phyloP scores from a whole-genome alignment of 2,797 vertebrate genomes.

The Poeciliopsis gracilis region DNA sequence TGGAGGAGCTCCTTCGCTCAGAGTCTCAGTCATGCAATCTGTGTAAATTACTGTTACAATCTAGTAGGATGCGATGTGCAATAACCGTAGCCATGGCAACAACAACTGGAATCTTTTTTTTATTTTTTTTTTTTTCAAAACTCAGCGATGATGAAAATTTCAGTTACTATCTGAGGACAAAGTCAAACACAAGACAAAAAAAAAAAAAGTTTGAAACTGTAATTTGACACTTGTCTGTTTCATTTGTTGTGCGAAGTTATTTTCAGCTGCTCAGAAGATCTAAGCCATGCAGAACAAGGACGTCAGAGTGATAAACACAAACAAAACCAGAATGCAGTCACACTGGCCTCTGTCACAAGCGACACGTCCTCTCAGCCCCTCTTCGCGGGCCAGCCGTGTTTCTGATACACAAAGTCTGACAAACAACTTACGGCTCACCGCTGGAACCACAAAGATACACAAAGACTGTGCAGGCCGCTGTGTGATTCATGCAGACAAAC shows the following conservation, averaged over 20 bases:
- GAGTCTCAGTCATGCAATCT: not conserved
- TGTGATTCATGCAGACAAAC: slow-evolving; percentile 16
- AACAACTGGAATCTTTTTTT: not conserved
- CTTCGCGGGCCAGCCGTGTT: slow-evolving; percentile 9
- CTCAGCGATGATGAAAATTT: not conserved
- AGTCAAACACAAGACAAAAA: not conserved
- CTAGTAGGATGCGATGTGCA: not conserved
- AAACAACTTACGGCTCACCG: slow-evolving; percentile 7
- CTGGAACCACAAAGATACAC: slow-evolving; percentile 15
- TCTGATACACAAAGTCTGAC: slow-evolving; percentile 14
- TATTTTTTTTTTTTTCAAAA: not conserved
- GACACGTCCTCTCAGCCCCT: slow-evolving; percentile 22
- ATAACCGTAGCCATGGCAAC: not conserved
- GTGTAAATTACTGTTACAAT: not conserved
- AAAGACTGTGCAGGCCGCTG: not conserved
- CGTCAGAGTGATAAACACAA: slow-evolving; percentile 59
- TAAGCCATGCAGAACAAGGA: slow-evolving; percentile 2
- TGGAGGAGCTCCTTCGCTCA: not conserved
- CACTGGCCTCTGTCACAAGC: slow-evolving; percentile 28
- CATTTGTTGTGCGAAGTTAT: not conserved
- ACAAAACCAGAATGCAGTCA: slow-evolving; percentile 45
- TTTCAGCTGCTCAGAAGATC: not conserved
- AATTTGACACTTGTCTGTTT: not conserved
- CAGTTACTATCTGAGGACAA: not conserved
- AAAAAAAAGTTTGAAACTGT: too few species aligned